Conservation (phyloP, 2,888 invertebrate genomes). For the Atrina japonica region DNA sequence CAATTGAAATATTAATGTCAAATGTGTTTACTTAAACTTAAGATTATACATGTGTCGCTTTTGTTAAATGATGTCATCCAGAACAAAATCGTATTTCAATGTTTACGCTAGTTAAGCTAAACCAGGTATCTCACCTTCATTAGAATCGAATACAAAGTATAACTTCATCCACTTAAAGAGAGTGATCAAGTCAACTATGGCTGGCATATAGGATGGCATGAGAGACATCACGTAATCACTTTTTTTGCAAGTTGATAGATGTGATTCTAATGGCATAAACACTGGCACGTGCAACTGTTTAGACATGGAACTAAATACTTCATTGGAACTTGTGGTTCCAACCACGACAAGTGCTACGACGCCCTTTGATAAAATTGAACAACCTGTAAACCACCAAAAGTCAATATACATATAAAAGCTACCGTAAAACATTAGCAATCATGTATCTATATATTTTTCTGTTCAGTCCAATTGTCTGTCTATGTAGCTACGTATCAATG, state of each 20-base stretch:
- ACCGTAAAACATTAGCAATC: too few species aligned
- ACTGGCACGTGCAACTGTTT: conserved; percentile 22
- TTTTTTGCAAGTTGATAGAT: background rate
- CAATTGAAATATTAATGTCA: too few species aligned
- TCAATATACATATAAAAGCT: too few species aligned
- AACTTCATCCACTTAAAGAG: conserved; percentile 95
- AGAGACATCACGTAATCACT: conserved; percentile 82
- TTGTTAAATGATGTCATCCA: too few species aligned
- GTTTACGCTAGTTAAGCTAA: too few species aligned
- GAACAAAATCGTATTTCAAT: too few species aligned
- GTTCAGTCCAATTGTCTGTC: too few species aligned
- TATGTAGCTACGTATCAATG: too few species aligned
- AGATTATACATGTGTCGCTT: too few species aligned
- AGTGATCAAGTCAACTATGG: conserved; percentile 95
- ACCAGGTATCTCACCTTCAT: conserved; percentile 86
- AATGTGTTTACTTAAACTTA: too few species aligned
- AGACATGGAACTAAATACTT: conserved; percentile 22
- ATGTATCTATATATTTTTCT: too few species aligned
- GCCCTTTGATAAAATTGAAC: conserved; percentile 3
- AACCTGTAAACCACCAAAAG: conserved; percentile 38
- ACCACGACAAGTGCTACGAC: conserved; percentile 20
- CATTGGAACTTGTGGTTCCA: conserved; percentile 23
- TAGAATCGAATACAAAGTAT: conserved; percentile 94
- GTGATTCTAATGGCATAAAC: conserved; percentile 27
- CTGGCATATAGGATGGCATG: conserved; percentile 96